A percentile compares a stretch with the other conserved stretches of the same genome.
phyloP scores from a whole-genome alignment of 2,888 invertebrate species.

The Tromatobia lineatoria region DNA sequence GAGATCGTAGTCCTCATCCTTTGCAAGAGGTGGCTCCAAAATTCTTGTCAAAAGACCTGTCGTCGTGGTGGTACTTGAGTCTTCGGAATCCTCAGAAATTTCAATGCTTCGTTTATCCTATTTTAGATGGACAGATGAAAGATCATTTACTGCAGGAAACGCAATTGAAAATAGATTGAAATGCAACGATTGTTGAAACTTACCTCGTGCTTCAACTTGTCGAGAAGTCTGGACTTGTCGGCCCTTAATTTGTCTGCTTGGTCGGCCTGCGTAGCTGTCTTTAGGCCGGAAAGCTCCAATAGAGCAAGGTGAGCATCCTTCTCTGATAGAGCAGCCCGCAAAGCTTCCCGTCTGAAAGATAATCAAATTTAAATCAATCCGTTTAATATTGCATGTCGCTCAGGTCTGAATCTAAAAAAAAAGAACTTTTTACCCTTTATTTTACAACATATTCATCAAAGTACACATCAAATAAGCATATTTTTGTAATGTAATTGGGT shows the following conservation, averaged over 20 bases:
- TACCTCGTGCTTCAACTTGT: constrained; percentile 91
- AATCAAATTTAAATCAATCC: not conserved
- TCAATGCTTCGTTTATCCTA: constrained; percentile 81
- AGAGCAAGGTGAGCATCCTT: constrained; percentile 95
- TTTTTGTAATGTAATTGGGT: no score
- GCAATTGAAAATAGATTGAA: not conserved
- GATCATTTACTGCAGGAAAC: not conserved
- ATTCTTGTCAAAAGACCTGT: constrained; percentile 73
- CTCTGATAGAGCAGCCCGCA: constrained; percentile 94
- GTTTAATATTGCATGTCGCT: not conserved
- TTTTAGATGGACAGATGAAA: constrained; percentile 7
- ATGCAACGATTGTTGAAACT: constrained; percentile 30
- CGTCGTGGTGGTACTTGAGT: constrained; percentile 71
- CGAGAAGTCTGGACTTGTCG: constrained; percentile 91
- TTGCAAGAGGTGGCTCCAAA: constrained; percentile 74
- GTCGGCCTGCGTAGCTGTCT: constrained; percentile 88
- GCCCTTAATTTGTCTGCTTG: constrained; percentile 89
- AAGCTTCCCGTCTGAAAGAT: constrained; percentile 91
- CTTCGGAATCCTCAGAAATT: constrained; percentile 73
- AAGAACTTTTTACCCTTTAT: no score
- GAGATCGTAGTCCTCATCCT: constrained; percentile 73
- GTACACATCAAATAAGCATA: no score
- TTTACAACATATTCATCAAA: no score
- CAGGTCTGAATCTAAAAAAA: no score
- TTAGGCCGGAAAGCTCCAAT: constrained; percentile 91